Base-by-base conservation (phyloP, 1,140 invertebrate species). In the Theocolax elegans region DNA sequence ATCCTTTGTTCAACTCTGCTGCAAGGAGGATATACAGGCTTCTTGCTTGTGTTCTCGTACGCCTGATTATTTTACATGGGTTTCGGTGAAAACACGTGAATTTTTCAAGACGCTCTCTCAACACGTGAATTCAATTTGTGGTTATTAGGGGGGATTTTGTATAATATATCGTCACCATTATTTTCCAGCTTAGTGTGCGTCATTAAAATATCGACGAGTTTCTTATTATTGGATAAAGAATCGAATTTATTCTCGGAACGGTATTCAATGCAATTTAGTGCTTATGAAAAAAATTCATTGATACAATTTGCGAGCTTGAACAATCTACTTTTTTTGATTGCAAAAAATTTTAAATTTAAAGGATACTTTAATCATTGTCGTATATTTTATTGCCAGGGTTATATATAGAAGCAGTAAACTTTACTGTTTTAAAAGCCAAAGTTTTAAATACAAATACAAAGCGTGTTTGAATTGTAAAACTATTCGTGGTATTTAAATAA, bases 1-100 rank as follows among this genome's bases (percentile, higher is more conserved):
- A 44, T 72, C 71, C 72, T 74, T 77, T 72, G 64, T 70, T 71
- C 53, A 38, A 72, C 59, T 60, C 21, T 56, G 29, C 53, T 56
- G 53, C n/a, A n/a, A n/a, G n/a, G n/a, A n/a, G n/a, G n/a, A n/a
- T n/a, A n/a, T n/a, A n/a, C n/a, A n/a, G n/a, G n/a, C n/a, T n/a
- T 3, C 8, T 10, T 31, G 4, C n/a, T 10, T 17, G 2, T 54
- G 1, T 9, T 10, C 2, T n/a, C 6, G 15, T 56, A 31, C 38
- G 38, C 17, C 27, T 56, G 38, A 56, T 56, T 56, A 56, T 56
- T 56, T 56, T 19, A 56, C 27, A 56, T 31, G 38, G 27, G 53
- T 56, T 56, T 31, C 7, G 12, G 38, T 56, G 17, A 21, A 56
- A 31, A 2, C n/a, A 17, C 31, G 38, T 35, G 38, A 56, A 31